Evolutionary conservation across 2,888 invertebrate species (phyloP).

Genomic region (Creontiades dilutus): DNA sequence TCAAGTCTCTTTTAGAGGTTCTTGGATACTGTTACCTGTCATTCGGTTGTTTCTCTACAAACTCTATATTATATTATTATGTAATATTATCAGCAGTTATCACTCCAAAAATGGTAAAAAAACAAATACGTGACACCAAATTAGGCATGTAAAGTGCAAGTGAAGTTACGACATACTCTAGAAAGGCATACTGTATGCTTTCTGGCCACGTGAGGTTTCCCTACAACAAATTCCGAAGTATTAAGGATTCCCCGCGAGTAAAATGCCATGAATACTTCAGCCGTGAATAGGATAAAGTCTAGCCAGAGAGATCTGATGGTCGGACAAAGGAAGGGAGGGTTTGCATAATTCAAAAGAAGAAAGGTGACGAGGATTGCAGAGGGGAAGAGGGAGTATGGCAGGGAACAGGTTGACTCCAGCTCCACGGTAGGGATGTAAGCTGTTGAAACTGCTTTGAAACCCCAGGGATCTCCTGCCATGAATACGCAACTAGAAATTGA

Average conservation of each 20-base stretch:
- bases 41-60: too few relatives aligned
- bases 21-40: too few relatives aligned
- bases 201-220: background rate
- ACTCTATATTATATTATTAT: too few relatives aligned
- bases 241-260: constrained; percentile 52
- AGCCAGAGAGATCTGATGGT: constrained; percentile 61
- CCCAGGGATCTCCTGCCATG: constrained; percentile 65
- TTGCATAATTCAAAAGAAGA: constrained; percentile 70
- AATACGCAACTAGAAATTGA: constrained; percentile 69
- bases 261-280: constrained; percentile 62
- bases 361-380: constrained; percentile 68
- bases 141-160: background rate
- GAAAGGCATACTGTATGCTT: background rate
- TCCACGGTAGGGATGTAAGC: constrained; percentile 63
- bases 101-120: too few relatives aligned
- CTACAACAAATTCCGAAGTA: constrained; percentile 21
- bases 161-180: background rate
- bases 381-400: background rate
- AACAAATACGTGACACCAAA: too few relatives aligned
- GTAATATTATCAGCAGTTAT: too few relatives aligned
- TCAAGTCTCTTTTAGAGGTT: too few relatives aligned
- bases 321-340: constrained; percentile 65
- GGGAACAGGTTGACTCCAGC: constrained; percentile 53
- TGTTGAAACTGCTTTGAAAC: constrained; percentile 68
- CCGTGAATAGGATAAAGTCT: constrained; percentile 50